Percentiles rank a stretch among this genome's conserved stretches.
These are phyloP conservation scores for Anomalospiza imberbis DNA, from an alignment of 2,797 vertebrate genomes.

Conservation along the genomic window DNA sequence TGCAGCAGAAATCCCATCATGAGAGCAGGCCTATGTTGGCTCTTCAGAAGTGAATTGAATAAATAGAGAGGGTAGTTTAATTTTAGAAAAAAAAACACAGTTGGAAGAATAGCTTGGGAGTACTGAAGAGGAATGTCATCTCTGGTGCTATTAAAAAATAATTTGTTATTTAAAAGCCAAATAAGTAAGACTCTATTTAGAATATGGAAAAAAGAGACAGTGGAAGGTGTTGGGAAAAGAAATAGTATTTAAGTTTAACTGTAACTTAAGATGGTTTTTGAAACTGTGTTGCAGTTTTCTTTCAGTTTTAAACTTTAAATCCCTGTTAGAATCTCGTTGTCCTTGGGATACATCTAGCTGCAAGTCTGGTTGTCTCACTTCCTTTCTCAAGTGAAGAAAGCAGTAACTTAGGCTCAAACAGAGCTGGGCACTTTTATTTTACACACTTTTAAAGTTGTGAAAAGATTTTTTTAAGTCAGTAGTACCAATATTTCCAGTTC, in stretches of 20 bases:
- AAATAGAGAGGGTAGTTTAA: background rate
- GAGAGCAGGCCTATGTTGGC: background rate
- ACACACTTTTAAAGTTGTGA: background rate
- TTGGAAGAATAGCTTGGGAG: background rate
- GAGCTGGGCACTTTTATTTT: background rate
- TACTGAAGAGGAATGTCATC: background rate
- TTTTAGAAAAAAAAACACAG: background rate
- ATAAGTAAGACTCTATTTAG: background rate
- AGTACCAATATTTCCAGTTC: background rate
- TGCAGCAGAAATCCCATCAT: background rate
- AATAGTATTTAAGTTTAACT: background rate
- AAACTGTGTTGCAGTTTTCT: background rate
- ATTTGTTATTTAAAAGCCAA: background rate
- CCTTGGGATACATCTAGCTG: background rate
- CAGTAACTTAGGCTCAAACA: background rate
- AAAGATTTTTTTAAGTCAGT: background rate
- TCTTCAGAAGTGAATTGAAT: background rate
- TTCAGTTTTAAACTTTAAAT: background rate
- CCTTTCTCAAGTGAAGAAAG: background rate
- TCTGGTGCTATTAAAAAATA: background rate
- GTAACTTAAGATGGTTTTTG: background rate
- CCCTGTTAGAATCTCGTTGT: background rate
- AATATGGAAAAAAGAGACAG: background rate
- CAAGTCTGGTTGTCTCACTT: background rate
- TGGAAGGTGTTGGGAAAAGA: background rate